These are phyloP conservation scores for Atethmia centrago DNA, from an alignment of 2,888 invertebrate genomes.

Conservation along the genomic window DNA sequence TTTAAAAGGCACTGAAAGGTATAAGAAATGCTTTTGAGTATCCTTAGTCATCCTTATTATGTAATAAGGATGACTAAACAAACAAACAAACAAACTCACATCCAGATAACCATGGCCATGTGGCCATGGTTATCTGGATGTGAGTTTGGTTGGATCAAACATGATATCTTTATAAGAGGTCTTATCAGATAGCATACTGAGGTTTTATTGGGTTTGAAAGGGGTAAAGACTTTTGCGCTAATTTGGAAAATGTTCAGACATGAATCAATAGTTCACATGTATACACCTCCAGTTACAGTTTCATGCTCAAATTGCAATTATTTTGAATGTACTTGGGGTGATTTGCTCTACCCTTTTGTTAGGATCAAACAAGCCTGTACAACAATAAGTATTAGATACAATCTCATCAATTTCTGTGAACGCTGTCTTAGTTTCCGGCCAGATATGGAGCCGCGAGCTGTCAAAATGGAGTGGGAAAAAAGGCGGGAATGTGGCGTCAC, in stretches of 20 bases:
- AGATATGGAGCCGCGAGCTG: constrained; percentile 91
- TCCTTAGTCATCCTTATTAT: background rate
- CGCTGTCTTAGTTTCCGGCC: constrained; percentile 88
- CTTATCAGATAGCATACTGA: background rate
- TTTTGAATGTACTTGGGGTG: background rate
- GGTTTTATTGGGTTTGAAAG: background rate
- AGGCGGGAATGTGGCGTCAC: constrained; percentile 91
- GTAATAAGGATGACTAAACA: too few species aligned
- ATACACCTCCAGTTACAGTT: background rate
- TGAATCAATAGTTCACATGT: background rate
- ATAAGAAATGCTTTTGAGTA: background rate
- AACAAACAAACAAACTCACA: too few species aligned
- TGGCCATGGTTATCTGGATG: background rate
- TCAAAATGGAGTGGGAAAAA: constrained; percentile 91
- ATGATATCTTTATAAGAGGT: background rate
- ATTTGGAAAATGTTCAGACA: background rate
- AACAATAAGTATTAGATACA: constrained; percentile 24
- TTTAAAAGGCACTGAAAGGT: background rate
- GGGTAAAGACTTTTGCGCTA: background rate
- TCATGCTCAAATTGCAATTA: background rate
- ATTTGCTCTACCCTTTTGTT: background rate
- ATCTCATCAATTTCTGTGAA: constrained; percentile 77
- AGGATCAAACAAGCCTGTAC: background rate
- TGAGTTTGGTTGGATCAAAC: background rate
- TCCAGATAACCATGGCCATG: too few species aligned